These are phyloP conservation scores for Gambusia yucatana DNA, from an alignment of 2,797 vertebrate species.

Conservation along the genomic window DNA sequence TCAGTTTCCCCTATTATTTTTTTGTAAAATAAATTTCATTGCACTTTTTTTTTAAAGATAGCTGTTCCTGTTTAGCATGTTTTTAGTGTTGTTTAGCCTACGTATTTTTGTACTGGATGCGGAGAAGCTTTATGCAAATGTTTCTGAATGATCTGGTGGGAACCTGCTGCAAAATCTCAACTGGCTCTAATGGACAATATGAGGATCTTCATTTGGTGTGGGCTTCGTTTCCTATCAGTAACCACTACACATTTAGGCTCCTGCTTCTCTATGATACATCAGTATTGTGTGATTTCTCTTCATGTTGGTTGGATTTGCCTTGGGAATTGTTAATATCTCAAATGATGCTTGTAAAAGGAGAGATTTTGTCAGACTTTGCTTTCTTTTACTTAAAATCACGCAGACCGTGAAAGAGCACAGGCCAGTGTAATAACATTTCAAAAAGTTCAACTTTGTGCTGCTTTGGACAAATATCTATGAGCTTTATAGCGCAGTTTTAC, in stretches of 20 bases:
- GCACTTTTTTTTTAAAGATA: slow-evolving; percentile 1
- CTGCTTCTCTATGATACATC: slow-evolving; percentile 13
- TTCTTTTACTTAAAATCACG: slow-evolving; percentile 9
- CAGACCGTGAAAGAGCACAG: slow-evolving; percentile 12
- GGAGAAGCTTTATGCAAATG: slow-evolving; percentile 15
- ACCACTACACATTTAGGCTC: slow-evolving; percentile 2
- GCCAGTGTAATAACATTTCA: not conserved
- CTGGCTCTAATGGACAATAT: slow-evolving; percentile 4
- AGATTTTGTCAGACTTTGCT: slow-evolving; percentile 10
- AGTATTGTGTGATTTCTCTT: slow-evolving; percentile 11
- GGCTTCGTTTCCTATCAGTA: slow-evolving; percentile 6
- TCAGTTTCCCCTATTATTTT: not conserved
- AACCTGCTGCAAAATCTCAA: not conserved
- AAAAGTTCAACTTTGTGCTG: slow-evolving; percentile 33
- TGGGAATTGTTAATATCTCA: slow-evolving; percentile 23
- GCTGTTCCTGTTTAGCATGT: not conserved
- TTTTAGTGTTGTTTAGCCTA: not conserved
- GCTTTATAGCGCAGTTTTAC: slow-evolving; percentile 49
- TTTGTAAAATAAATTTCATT: not conserved
- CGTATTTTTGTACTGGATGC: slow-evolving; percentile 8
- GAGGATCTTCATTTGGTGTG: slow-evolving; percentile 5
- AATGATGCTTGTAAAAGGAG: slow-evolving; percentile 11
- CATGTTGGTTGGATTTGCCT: slow-evolving; percentile 47
- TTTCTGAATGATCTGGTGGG: slow-evolving; percentile 1
- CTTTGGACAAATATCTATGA: slow-evolving; percentile 35